phyloP scores from a whole-genome alignment of 2,113 vertebrate species.

The Cavia aperea region DNA sequence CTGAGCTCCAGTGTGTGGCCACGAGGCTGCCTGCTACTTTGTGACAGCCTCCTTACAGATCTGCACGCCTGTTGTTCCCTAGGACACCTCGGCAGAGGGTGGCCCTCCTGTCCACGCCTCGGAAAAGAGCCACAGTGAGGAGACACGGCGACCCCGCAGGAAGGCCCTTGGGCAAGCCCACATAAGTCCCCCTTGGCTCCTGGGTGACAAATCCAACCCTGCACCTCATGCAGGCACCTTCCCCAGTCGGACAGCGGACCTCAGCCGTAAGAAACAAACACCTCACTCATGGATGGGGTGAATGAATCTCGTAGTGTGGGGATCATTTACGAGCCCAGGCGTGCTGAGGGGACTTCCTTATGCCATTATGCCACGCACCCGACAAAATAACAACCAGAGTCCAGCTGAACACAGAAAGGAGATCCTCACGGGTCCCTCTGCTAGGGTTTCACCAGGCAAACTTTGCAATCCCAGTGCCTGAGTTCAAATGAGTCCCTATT shows the following conservation, averaged over 20 bases:
- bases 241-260: slow-evolving; percentile 56
- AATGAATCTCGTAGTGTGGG: not conserved
- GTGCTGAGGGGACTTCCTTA: not conserved
- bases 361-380: not conserved
- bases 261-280: not conserved
- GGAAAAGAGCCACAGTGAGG: slow-evolving; percentile 23
- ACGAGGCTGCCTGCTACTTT: not conserved
- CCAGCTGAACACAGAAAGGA: not conserved
- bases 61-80: slow-evolving; percentile 51
- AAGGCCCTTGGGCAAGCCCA: slow-evolving; percentile 24
- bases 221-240: slow-evolving; percentile 58
- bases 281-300: not conserved
- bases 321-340: not conserved
- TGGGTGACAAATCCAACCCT: slow-evolving; percentile 49
- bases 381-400: not conserved
- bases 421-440: not conserved
- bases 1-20: not conserved
- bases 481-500: not conserved
- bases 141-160: slow-evolving; percentile 3
- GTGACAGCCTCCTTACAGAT: slow-evolving; percentile 31
- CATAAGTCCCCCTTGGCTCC: slow-evolving; percentile 49
- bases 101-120: not conserved
- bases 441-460: not conserved
- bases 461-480: not conserved
- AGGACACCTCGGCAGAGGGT: slow-evolving; percentile 32